Evolutionary conservation across 2,888 invertebrate species (phyloP).

Genomic region (Auanema freiburgensis): DNA sequence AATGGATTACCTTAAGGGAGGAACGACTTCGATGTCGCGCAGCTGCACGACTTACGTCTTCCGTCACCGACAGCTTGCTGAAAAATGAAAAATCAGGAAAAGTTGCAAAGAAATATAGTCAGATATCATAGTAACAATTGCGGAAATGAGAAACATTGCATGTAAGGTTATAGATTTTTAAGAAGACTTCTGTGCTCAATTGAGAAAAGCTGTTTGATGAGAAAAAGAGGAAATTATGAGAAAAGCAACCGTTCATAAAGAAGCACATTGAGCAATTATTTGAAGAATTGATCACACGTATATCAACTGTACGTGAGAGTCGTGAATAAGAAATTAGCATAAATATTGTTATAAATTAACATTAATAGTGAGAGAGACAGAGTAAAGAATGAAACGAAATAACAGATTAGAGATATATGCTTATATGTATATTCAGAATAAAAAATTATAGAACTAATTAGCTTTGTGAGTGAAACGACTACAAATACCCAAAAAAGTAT

Average conservation of each 20-base stretch:
- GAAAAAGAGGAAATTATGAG: not conserved
- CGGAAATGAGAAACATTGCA: not conserved
- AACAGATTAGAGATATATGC: not conserved
- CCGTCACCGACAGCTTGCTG: conserved; percentile 39
- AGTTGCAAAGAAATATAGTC: not conserved
- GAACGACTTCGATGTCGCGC: conserved; percentile 31
- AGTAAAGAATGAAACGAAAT: conserved; percentile 6
- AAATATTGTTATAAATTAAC: conserved; percentile 1
- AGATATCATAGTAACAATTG: too few relatives aligned
- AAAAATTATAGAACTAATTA: not conserved
- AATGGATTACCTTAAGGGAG: conserved; percentile 27
- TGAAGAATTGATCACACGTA: not conserved
- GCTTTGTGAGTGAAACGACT: not conserved
- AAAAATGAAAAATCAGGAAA: conserved; percentile 7
- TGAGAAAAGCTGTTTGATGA: too few relatives aligned
- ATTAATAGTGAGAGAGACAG: not conserved
- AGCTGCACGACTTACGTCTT: conserved; percentile 24
- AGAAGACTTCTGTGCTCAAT: too few relatives aligned
- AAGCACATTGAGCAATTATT: not conserved
- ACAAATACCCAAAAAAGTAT: conserved; percentile 2
- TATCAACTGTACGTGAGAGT: not conserved
- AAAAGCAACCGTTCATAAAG: not conserved
- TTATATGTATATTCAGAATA: not conserved
- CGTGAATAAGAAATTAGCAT: not conserved
- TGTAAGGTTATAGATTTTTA: too few relatives aligned